These are phyloP conservation scores for Esox masquinongy DNA, from an alignment of 2,797 vertebrate species.

Conservation along the genomic window DNA sequence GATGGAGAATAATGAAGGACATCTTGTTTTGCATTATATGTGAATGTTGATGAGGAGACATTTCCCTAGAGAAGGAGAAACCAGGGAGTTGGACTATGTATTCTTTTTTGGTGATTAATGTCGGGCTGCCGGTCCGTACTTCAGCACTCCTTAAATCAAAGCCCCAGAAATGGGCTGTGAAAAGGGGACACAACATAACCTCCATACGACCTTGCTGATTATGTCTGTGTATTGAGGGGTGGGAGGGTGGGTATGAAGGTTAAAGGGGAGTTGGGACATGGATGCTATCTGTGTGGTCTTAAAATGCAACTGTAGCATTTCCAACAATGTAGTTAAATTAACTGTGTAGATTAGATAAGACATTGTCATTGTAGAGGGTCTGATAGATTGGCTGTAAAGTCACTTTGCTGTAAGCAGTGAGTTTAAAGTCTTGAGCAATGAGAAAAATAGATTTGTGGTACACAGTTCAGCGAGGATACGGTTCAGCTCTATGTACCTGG, in stretches of 20 bases:
- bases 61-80: constrained; percentile 50
- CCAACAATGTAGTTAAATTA: constrained; percentile 75
- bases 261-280: constrained; percentile 55
- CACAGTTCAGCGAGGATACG: constrained; percentile 67
- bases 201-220: constrained; percentile 70
- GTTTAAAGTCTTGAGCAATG: constrained; percentile 59
- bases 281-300: constrained; percentile 66
- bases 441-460: constrained; percentile 66
- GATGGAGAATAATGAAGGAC: constrained; percentile 62
- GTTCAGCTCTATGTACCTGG: constrained; percentile 65
- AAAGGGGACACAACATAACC: constrained; percentile 57
- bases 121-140: constrained; percentile 54
- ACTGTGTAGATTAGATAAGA: constrained; percentile 66
- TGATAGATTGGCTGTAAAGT: constrained; percentile 49
- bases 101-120: constrained; percentile 62
- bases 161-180: constrained; percentile 45
- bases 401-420: constrained; percentile 77
- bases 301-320: constrained; percentile 81
- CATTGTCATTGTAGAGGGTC: constrained; percentile 50
- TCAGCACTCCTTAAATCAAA: constrained; percentile 54
- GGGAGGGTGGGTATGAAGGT: constrained; percentile 10
- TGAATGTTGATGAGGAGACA: constrained; percentile 68
- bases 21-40: constrained; percentile 62
- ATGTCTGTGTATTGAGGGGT: constrained; percentile 55
- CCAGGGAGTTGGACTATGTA: constrained; percentile 44